Evolutionary conservation across 2,888 invertebrate species (phyloP), one percentile per base, ranked within the genome.

Genomic region (Papilio gigon): DNA sequence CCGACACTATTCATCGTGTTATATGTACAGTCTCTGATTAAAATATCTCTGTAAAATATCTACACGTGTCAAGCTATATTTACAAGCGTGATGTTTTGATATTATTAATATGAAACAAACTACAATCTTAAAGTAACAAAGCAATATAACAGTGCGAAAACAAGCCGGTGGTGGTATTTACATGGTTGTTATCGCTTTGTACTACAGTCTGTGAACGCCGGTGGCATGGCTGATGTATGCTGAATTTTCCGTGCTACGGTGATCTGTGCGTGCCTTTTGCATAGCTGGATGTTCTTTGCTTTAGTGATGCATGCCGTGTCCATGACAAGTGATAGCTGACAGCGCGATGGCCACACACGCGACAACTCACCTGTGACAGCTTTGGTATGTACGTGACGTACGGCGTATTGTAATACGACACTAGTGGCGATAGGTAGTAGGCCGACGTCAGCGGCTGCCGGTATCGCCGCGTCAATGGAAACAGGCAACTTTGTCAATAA

Each of bases 291-390:
- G 40, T 25, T 47, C 63, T 59, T 37, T 63, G 68, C 58, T 68
- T 60, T 68, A n/a, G 25, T 65, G 61, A 37, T 59, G 59, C 42
- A 73, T 71, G 74, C 71, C 27, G 65, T 70, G 68, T 65, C 70
- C 67, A 65, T 61, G 67, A 72, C 71, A 70, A 27, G 40, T 68
- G 47, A 47, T 22, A 44, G 44, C 20, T 27, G 53, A 53, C 53
- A 68, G 70, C 68, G 71, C 42, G 65, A 68, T 50, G 37, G 27
- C 63, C 66, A 56, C 53, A 65, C 56, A 53, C 65, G 56, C 61
- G 47, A 67, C 63, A 66, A 87, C 91, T 90, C 83, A 91, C 91
- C 90, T 90, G 90, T 50, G 89, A 85, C 73, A 90, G 82, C 81
- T 78, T 88, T 72, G 91, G 90, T 79, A 85, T 82, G 77, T 90